phyloP scores from a whole-genome alignment of 2,888 invertebrate genomes.

The Endotricha flammealis region DNA sequence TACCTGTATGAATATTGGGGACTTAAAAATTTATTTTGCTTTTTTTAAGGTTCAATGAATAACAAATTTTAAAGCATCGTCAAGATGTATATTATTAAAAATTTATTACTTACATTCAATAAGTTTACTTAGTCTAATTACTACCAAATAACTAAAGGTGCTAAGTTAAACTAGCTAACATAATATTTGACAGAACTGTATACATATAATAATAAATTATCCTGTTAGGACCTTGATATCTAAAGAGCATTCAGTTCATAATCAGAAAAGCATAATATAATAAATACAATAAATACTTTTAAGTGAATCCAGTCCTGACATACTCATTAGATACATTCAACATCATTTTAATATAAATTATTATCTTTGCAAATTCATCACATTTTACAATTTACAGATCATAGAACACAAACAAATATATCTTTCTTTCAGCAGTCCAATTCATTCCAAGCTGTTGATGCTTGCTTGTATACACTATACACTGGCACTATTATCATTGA shows the following conservation, averaged over 20 bases:
- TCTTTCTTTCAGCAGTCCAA: conserved; percentile 20
- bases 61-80: conserved; percentile 21
- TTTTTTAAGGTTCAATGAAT: conserved; percentile 2
- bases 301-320: conserved; percentile 54
- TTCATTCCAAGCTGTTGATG: conserved; percentile 16
- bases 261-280: conserved; percentile 52
- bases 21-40: too few relatives aligned
- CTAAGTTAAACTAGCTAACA: conserved; percentile 69
- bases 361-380: conserved; percentile 62
- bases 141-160: conserved; percentile 58
- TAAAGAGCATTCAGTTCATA: conserved; percentile 52
- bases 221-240: conserved; percentile 44
- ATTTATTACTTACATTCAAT: conserved; percentile 74
- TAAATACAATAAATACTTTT: conserved; percentile 74
- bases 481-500: conserved; percentile 64
- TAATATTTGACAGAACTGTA: conserved; percentile 64
- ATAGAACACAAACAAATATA: conserved; percentile 29
- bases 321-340: conserved; percentile 43
- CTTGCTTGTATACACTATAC: conserved; percentile 39
- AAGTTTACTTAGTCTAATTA: conserved; percentile 66
- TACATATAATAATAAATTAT: conserved; percentile 48
- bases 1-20: too few relatives aligned
- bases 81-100: conserved; percentile 58
- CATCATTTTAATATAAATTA: conserved; percentile 50
- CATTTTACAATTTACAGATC: conserved; percentile 64